A percentile compares a stretch with the other conserved stretches of the same genome.
These are phyloP conservation scores for Diarsia dahlii DNA, from an alignment of 2,888 invertebrate genomes.

Conservation along the genomic window DNA sequence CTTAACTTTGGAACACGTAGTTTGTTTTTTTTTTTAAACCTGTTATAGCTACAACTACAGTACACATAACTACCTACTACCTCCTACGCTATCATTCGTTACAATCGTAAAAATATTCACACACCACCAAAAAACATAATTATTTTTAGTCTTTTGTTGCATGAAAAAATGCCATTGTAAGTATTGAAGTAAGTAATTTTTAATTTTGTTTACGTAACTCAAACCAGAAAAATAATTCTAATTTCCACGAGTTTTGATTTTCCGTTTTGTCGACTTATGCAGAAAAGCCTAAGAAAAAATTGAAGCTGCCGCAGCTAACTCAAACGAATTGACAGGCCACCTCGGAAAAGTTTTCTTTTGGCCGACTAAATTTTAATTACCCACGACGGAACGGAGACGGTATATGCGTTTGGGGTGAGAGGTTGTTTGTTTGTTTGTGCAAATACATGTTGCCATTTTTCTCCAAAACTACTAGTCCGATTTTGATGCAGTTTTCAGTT, in stretches of 20 bases:
- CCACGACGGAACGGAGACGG: no score
- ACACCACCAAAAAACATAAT: conserved; percentile 1
- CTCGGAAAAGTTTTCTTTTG: background rate
- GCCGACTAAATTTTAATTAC: no score
- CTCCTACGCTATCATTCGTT: background rate
- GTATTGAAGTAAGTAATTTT: background rate
- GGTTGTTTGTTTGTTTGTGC: no score
- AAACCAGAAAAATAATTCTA: background rate
- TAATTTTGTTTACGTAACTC: background rate
- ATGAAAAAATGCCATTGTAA: conserved; percentile 9
- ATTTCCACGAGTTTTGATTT: background rate
- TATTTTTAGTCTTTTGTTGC: conserved; percentile 2
- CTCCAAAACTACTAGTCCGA: no score
- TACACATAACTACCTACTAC: no score
- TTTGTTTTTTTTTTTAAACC: no score
- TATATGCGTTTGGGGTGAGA: no score
- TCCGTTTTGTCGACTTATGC: background rate
- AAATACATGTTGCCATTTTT: no score
- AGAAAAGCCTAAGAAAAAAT: background rate
- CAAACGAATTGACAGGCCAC: background rate
- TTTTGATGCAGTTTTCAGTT: no score
- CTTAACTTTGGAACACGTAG: no score
- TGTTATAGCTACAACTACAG: background rate
- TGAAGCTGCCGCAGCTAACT: background rate
- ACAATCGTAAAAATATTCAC: background rate